A percentile compares a stretch with the other conserved stretches of the same genome.
Conservation (phyloP, 2,113 vertebrate species). For the Petromus typicus region DNA sequence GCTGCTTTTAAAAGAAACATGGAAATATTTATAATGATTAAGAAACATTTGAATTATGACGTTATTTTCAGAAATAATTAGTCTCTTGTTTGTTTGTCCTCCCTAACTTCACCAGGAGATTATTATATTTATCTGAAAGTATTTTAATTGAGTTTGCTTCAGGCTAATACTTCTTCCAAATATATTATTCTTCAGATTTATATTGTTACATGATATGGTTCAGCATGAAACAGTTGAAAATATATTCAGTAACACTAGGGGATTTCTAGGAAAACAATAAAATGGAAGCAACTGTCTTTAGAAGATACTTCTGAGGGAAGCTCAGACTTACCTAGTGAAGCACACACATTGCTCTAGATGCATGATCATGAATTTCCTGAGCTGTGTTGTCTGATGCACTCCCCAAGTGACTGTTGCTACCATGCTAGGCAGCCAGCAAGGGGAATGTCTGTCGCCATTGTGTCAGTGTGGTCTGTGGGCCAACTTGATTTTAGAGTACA, state of each 20-base stretch:
- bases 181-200: background rate
- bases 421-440: background rate
- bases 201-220: background rate
- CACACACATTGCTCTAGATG: background rate
- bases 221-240: background rate
- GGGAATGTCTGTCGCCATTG: background rate
- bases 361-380: background rate
- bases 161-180: background rate
- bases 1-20: background rate
- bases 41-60: background rate
- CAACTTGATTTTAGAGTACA: background rate
- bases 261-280: background rate
- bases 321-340: background rate
- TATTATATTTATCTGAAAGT: background rate
- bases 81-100: background rate
- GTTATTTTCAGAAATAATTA: conserved; percentile 11
- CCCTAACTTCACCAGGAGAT: background rate
- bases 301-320: background rate
- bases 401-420: background rate
- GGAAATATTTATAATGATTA: conserved; percentile 4
- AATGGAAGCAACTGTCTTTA: background rate
- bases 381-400: background rate
- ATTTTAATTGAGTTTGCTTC: background rate
- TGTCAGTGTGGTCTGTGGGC: background rate
- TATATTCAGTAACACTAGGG: background rate